A percentile compares a stretch with the other conserved stretches of the same genome.
These are phyloP conservation scores for Tiaroga cobitis DNA, from an alignment of 2,797 vertebrate genomes.

Conservation along the genomic window DNA sequence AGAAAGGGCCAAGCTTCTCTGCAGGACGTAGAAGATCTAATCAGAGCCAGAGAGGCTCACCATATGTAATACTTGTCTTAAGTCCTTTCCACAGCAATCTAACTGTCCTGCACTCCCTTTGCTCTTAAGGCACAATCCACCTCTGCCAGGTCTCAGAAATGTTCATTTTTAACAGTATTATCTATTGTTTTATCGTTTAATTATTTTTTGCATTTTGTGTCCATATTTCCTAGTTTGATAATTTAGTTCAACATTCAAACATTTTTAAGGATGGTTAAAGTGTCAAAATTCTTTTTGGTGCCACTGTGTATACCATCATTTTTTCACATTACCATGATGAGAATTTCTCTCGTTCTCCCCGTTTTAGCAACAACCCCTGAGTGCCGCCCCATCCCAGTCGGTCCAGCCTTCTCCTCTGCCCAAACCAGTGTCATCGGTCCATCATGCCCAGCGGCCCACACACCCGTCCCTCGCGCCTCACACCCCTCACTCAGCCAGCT, in stretches of 20 bases:
- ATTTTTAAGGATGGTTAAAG: too few species aligned
- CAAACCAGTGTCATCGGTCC: conserved; percentile 87
- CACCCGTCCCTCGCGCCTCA: conserved; percentile 82
- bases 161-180: too few species aligned
- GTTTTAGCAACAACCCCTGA: conserved; percentile 70
- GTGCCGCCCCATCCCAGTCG: conserved; percentile 80
- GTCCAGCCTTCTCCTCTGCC: conserved; percentile 84
- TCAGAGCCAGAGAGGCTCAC: conserved; percentile 58
- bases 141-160: neutral
- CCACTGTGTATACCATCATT: neutral
- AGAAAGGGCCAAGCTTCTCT: conserved; percentile 18
- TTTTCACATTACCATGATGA: too few species aligned
- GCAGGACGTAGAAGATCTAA: conserved; percentile 68
- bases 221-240: neutral
- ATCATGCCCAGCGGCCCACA: conserved; percentile 76
- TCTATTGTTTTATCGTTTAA: too few species aligned
- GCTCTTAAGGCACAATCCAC: neutral
- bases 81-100: conserved; percentile 50
- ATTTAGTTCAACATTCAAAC: neutral
- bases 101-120: neutral
- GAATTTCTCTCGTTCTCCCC: neutral
- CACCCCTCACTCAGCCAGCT: conserved; percentile 78
- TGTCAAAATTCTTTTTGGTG: neutral
- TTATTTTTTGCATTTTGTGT: neutral
- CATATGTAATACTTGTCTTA: conserved; percentile 55